phyloP scores from a whole-genome alignment of 2,888 invertebrate genomes.

The Apamea sordens region DNA sequence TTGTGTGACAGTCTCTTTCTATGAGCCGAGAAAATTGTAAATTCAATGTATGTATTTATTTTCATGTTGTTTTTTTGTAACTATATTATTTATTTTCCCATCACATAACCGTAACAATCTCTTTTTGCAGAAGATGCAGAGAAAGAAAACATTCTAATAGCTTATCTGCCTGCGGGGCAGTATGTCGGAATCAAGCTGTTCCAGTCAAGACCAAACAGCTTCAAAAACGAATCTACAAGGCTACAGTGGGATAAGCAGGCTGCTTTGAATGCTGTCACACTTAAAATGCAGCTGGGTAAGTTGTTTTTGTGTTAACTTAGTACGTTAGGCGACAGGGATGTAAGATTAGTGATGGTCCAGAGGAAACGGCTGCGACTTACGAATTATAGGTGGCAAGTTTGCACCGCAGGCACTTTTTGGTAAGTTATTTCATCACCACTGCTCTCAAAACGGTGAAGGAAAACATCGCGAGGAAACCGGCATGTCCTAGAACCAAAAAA shows the following conservation, averaged over 20 bases:
- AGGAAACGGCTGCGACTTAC: too few relatives aligned
- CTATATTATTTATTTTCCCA: background rate
- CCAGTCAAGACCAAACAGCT: constrained; percentile 89
- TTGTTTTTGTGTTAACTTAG: constrained; percentile 2
- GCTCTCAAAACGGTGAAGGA: too few relatives aligned
- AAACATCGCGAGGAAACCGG: too few relatives aligned
- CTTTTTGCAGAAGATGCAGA: constrained; percentile 79
- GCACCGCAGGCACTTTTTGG: too few relatives aligned
- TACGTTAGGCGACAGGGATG: background rate
- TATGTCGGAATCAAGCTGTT: constrained; percentile 93
- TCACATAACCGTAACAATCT: background rate
- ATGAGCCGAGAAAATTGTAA: too few relatives aligned
- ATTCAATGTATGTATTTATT: background rate
- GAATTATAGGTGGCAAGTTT: too few relatives aligned
- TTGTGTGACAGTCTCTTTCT: background rate
- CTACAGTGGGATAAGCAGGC: constrained; percentile 92
- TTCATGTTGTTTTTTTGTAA: background rate
- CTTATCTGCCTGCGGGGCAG: constrained; percentile 91
- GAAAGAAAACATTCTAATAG: constrained; percentile 90
- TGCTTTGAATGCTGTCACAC: constrained; percentile 90
- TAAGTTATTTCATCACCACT: too few relatives aligned
- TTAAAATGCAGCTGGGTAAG: constrained; percentile 91
- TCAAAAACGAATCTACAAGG: constrained; percentile 90
- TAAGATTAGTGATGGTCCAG: too few relatives aligned
- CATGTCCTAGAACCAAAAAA: too few relatives aligned